A percentile compares a stretch with the other conserved stretches of the same genome.
Conservation (phyloP, 2,888 invertebrate genomes). For the Drosophila cyrtoloma region DNA sequence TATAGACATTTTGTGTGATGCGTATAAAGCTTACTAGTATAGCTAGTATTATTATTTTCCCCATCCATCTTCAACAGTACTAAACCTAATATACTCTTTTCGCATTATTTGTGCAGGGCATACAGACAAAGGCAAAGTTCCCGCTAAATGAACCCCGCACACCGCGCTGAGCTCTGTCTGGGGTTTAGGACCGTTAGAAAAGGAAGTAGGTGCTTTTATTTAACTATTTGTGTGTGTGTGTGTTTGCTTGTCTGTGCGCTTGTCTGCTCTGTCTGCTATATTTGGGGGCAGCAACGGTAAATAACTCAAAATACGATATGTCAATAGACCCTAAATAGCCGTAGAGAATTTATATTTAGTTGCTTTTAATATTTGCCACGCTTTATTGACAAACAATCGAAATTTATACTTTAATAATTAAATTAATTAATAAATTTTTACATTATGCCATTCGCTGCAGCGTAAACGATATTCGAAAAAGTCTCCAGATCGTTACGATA, state of each 20-base stretch:
- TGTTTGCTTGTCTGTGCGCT: not conserved
- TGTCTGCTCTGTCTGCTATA: constrained; percentile 25
- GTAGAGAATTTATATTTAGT: constrained; percentile 23
- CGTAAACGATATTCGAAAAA: constrained; percentile 7
- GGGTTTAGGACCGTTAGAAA: constrained; percentile 53
- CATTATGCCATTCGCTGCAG: not conserved
- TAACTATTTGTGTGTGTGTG: constrained; percentile 2
- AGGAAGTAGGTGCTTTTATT: constrained; percentile 71
- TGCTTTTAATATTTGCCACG: constrained; percentile 37
- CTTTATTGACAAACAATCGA: not conserved
- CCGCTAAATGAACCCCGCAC: constrained; percentile 27
- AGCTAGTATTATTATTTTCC: not conserved
- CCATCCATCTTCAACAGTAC: not conserved
- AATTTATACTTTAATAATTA: not conserved
- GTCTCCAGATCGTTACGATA: not conserved
- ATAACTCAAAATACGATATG: constrained; percentile 41
- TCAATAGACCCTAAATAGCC: constrained; percentile 64
- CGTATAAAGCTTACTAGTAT: not conserved
- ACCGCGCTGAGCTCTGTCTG: constrained; percentile 62
- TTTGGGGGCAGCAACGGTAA: constrained; percentile 12
- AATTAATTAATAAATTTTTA: not conserved
- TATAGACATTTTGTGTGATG: not conserved
- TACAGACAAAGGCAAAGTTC: constrained; percentile 31
- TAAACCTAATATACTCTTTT: not conserved
- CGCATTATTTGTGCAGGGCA: not conserved